Conservation (phyloP, 2,888 invertebrate species). For the Drosophila fulvimacula region DNA sequence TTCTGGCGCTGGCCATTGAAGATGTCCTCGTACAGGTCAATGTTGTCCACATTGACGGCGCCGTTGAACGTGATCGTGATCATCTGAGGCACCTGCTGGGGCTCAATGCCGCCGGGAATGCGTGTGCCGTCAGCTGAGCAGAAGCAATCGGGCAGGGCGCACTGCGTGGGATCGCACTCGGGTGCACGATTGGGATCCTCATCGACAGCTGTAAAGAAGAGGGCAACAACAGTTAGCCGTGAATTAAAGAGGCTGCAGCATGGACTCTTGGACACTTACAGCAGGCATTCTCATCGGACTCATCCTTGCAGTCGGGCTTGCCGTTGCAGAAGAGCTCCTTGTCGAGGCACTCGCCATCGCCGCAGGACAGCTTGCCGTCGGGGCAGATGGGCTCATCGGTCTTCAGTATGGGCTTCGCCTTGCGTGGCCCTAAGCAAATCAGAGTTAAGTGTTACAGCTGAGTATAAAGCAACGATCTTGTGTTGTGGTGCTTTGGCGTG, state of each 20-base stretch:
- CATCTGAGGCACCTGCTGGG: conserved; percentile 95
- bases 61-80: conserved; percentile 96
- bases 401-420: conserved; percentile 94
- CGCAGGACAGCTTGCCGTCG: conserved; percentile 95
- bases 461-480: not conserved
- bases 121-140: conserved; percentile 96
- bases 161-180: conserved; percentile 95
- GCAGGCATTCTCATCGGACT: conserved; percentile 97
- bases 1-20: conserved; percentile 94
- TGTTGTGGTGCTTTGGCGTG: conserved; percentile 8
- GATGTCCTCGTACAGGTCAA: conserved; percentile 95
- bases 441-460: conserved; percentile 17
- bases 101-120: conserved; percentile 93
- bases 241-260: not conserved
- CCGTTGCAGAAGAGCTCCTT: conserved; percentile 97
- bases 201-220: conserved; percentile 89
- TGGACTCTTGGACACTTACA: conserved; percentile 88
- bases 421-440: conserved; percentile 91
- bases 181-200: conserved; percentile 96
- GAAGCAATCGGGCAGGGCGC: conserved; percentile 95
- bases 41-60: conserved; percentile 96
- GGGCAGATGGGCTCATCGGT: conserved; percentile 97
- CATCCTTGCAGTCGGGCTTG: conserved; percentile 96
- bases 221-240: not conserved
- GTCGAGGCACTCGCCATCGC: conserved; percentile 96